A percentile compares a stretch with the other conserved stretches of the same genome.
phyloP scores from a whole-genome alignment of 2,797 vertebrate genomes.

The Lacerta bilineata region DNA sequence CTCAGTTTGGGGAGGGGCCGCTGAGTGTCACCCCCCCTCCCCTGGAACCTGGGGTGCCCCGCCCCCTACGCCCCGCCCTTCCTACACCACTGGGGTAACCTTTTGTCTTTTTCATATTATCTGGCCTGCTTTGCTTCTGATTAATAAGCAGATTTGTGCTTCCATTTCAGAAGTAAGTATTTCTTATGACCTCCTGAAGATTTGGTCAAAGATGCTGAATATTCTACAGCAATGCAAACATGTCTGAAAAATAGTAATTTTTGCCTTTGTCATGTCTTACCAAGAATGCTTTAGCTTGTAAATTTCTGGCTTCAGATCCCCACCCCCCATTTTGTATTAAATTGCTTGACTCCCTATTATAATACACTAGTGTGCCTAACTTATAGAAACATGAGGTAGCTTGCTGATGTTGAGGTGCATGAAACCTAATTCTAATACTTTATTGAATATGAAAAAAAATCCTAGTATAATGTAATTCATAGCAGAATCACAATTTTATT shows the following conservation, averaged over 20 bases:
- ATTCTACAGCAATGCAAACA: conserved; percentile 37
- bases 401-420: conserved; percentile 37
- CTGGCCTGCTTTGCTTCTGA: conserved; percentile 6
- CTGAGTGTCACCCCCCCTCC: too few relatives aligned
- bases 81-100: too few relatives aligned
- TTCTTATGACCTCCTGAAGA: conserved; percentile 6
- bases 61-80: too few relatives aligned
- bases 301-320: conserved; percentile 25
- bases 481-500: conserved; percentile 35
- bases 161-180: conserved; percentile 54
- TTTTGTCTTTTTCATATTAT: conserved; percentile 22
- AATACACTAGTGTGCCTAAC: conserved; percentile 1
- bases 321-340: conserved; percentile 4
- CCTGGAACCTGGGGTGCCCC: too few relatives aligned
- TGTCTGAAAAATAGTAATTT: conserved; percentile 10
- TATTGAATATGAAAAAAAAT: conserved; percentile 20
- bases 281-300: conserved; percentile 28
- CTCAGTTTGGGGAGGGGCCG: too few relatives aligned
- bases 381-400: conserved; percentile 20
- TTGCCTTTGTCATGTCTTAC: conserved; percentile 40
- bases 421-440: conserved; percentile 51
- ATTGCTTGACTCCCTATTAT: conserved; percentile 25
- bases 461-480: neutral
- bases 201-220: conserved; percentile 38
- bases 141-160: conserved; percentile 38